These are phyloP conservation scores for Ganaspis brasiliensis DNA, from an alignment of 2,888 invertebrate genomes.

Conservation along the genomic window DNA sequence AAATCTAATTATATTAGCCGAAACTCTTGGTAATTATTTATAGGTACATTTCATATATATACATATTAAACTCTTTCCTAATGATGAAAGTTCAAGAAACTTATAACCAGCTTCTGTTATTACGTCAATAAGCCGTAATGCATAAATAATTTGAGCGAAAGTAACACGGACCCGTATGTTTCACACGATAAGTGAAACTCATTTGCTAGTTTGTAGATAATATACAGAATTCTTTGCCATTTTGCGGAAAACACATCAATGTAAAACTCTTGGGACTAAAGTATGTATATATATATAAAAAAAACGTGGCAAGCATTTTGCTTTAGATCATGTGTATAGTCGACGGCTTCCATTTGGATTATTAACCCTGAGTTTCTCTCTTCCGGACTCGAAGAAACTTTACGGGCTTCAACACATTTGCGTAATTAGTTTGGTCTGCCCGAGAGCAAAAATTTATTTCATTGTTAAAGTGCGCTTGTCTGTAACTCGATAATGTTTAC, in stretches of 20 bases:
- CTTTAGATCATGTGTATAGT: neutral
- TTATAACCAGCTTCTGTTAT: constrained; percentile 1
- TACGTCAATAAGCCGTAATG: constrained; percentile 7
- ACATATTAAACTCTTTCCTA: neutral
- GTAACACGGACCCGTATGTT: neutral
- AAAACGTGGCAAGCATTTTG: neutral
- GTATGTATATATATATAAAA: too few relatives aligned
- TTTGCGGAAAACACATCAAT: neutral
- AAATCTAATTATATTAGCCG: too few relatives aligned
- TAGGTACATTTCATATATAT: neutral
- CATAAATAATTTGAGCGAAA: constrained; percentile 40
- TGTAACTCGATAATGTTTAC: constrained; percentile 17
- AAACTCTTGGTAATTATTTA: too few relatives aligned
- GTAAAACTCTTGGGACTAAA: neutral
- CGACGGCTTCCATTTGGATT: constrained; percentile 35
- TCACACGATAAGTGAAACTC: constrained; percentile 29
- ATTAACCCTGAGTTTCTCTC: constrained; percentile 30
- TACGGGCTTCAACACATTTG: constrained; percentile 27
- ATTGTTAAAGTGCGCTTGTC: constrained; percentile 28
- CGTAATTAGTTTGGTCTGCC: constrained; percentile 33
- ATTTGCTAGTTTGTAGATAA: too few relatives aligned
- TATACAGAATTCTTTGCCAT: too few relatives aligned
- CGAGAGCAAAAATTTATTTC: constrained; percentile 1
- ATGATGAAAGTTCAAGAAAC: neutral
- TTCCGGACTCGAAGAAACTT: constrained; percentile 26